phyloP scores from a whole-genome alignment of 2,797 vertebrate genomes.

The Amphiprion clarkii region DNA sequence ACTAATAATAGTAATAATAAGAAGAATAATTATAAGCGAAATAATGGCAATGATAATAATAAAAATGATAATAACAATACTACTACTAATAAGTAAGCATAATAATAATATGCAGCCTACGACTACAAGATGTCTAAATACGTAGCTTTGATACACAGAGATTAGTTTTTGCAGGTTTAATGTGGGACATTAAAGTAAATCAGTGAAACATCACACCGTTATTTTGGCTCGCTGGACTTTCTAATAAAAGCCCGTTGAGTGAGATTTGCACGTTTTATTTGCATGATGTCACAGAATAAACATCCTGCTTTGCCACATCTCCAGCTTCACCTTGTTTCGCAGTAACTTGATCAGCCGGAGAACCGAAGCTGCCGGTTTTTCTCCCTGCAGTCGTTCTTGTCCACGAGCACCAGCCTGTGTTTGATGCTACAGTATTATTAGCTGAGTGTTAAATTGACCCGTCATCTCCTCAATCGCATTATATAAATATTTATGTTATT shows the following conservation, averaged over 20 bases:
- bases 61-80: too few species aligned
- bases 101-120: too few species aligned
- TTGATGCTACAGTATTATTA: neutral
- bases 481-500: conserved; percentile 26
- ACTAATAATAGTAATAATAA: too few species aligned
- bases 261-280: neutral
- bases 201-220: neutral
- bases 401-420: neutral
- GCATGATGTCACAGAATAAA: neutral
- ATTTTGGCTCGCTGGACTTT: neutral
- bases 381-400: neutral
- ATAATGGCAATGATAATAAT: too few species aligned
- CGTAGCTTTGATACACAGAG: too few species aligned
- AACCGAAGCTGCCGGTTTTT: neutral
- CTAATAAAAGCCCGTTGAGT: neutral
- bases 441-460: neutral
- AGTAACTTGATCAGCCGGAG: neutral
- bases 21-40: too few species aligned
- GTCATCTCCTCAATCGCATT: neutral
- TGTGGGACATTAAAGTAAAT: neutral
- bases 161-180: too few species aligned
- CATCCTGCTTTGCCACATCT: too few species aligned
- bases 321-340: neutral
- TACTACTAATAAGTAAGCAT: too few species aligned
- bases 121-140: too few species aligned